These are phyloP conservation scores for Frankliniella fusca DNA, from an alignment of 2,888 invertebrate genomes.

Conservation along the genomic window DNA sequence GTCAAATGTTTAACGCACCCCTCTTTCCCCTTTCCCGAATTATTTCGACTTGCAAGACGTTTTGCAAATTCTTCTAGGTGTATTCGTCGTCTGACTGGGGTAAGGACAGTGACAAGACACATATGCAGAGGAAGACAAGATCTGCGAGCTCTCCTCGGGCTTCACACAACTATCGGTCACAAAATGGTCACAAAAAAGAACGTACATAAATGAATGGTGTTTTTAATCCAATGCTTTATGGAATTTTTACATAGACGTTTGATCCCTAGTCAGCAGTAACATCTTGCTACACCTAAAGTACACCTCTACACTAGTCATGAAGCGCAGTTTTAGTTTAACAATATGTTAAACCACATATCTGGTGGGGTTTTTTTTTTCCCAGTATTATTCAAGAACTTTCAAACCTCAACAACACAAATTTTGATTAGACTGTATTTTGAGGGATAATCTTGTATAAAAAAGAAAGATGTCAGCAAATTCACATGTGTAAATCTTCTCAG, in stretches of 20 bases:
- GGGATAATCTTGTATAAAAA: not conserved
- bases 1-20: no score
- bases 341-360: not conserved
- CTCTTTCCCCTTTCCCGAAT: no score
- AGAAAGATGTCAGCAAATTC: not conserved
- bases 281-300: not conserved
- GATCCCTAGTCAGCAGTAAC: conserved; percentile 13
- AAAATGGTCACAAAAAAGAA: no score
- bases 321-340: not conserved
- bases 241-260: not conserved
- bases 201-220: no score
- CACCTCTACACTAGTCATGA: not conserved
- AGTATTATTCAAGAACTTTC: not conserved
- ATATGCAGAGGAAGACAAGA: no score
- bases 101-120: no score
- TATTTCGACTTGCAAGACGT: no score
- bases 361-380: not conserved
- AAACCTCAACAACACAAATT: not conserved
- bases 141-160: no score
- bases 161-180: no score
- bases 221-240: not conserved
- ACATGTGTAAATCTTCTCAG: not conserved
- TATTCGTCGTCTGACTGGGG: no score
- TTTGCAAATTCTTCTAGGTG: no score
- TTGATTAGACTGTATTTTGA: not conserved